Base-by-base conservation (phyloP, 2,888 invertebrate genomes). In the Eugnorisma glareosa region DNA sequence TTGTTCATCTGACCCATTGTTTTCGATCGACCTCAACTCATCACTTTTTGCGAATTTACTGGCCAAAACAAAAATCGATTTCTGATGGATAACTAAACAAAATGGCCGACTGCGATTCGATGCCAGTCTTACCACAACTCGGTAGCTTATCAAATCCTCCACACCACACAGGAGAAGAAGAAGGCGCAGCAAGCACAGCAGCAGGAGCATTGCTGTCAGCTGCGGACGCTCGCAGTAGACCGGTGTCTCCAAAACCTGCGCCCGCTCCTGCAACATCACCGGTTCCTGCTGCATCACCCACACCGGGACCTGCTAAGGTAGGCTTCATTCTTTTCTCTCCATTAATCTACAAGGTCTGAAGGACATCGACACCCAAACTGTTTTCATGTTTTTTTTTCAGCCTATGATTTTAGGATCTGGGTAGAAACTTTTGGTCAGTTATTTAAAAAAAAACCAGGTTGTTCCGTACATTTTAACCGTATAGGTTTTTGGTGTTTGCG, bases 201-300 rank as follows among this genome's bases (percentile, higher is more conserved):
- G 59, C 79, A 0, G 86, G 87, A 0, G 80, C 85, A 0, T 66
- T 91, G 6, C 83, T 93, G 7, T 85, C 89, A 10, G 90, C 91
- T 2, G 75, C 78, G 1, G 88, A 89, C 48, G 89, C 88, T 18
- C 87, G 87, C 4, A 94, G 93, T 69, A 89, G 92, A 72, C 87
- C 93, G 0, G 86, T 89, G 4, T 92, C 95, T 8, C 93, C 95
- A 0, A 91, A 91, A 61, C 91, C 92, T 4, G 85, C 90, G 0
- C 76, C 91, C 0, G 91, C 87, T 54, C 91, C 92, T 1, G 86
- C 76, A 4, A 28, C 37, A n/a, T 70, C 82, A 7, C 78, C 88
- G 7, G 76, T 88, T 15, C 69, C 75, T 35, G 21, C 67, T 4
- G 35, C 40, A 1, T 28, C 75, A 10, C 59, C 78, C 1, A 28